phyloP scores from a whole-genome alignment of 2,797 vertebrate species.

The Gymnothorax reevesii region DNA sequence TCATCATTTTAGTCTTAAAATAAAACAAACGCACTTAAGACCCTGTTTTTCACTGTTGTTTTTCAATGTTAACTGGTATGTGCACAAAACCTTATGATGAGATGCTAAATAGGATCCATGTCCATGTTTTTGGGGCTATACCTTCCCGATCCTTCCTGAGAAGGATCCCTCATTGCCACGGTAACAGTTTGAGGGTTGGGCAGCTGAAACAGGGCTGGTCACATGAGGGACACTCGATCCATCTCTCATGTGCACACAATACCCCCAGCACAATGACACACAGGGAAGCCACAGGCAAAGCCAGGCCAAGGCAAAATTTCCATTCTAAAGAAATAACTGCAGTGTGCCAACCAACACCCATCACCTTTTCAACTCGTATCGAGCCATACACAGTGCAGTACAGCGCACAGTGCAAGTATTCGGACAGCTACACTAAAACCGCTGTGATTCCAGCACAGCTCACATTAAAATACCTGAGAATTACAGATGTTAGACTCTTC shows the following conservation, averaged over 20 bases:
- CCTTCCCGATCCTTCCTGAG: conserved; percentile 42
- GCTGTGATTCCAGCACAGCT: too few relatives aligned
- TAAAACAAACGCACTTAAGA: too few relatives aligned
- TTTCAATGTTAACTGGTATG: conserved; percentile 20
- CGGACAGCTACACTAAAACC: too few relatives aligned
- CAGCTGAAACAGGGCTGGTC: conserved; percentile 14
- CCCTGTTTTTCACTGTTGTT: too few relatives aligned
- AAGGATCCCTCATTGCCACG: conserved; percentile 40
- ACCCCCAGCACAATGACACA: neutral
- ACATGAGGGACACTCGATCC: conserved; percentile 22
- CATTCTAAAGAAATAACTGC: neutral
- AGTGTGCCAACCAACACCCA: neutral
- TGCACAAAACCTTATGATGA: conserved; percentile 17
- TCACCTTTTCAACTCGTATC: too few relatives aligned
- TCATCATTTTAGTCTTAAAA: too few relatives aligned
- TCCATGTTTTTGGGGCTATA: conserved; percentile 35
- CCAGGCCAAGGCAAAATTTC: neutral
- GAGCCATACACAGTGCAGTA: too few relatives aligned
- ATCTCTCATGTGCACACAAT: neutral
- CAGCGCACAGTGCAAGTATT: too few relatives aligned
- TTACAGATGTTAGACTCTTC: too few relatives aligned
- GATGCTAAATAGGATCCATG: conserved; percentile 30
- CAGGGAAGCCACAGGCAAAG: neutral
- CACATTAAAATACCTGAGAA: too few relatives aligned
- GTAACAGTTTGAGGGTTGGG: conserved; percentile 17